Conservation (phyloP, 37 sponge, comb jelly and placozoan genomes). For the Hormiphora californensis region DNA sequence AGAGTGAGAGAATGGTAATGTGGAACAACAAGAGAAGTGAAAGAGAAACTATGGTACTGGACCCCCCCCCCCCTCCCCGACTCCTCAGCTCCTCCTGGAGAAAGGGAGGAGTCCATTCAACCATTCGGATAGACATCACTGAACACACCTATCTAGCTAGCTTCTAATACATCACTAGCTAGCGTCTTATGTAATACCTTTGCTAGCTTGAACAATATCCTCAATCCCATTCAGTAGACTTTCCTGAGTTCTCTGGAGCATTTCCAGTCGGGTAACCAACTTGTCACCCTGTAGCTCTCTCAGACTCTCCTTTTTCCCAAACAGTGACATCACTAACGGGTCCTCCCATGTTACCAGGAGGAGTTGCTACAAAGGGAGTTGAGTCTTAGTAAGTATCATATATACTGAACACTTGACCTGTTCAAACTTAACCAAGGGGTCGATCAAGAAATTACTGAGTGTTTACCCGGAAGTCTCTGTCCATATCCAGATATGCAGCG, state of each 20-base stretch:
- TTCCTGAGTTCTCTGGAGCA: conserved; percentile 6
- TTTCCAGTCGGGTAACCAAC: background rate
- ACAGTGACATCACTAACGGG: conserved; percentile 11
- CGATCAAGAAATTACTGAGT: background rate
- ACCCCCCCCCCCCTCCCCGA: no score
- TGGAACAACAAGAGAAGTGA: no score
- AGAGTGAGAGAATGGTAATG: no score
- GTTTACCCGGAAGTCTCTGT: conserved; percentile 6
- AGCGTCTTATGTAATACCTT: background rate
- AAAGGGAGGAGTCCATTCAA: no score
- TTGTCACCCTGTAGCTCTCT: conserved; percentile 42
- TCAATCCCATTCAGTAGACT: background rate
- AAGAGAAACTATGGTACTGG: no score
- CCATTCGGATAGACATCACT: no score
- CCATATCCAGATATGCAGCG: background rate
- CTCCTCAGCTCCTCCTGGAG: no score
- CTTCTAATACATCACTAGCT: no score
- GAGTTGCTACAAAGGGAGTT: background rate
- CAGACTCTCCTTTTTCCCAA: conserved; percentile 30
- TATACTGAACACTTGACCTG: background rate
- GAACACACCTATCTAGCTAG: no score
- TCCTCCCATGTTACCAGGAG: conserved; percentile 35
- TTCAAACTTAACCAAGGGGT: background rate
- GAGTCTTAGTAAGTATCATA: background rate
- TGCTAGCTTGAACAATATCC: background rate